phyloP scores from a whole-genome alignment of 2,888 invertebrate species.

The Cantharis rustica region DNA sequence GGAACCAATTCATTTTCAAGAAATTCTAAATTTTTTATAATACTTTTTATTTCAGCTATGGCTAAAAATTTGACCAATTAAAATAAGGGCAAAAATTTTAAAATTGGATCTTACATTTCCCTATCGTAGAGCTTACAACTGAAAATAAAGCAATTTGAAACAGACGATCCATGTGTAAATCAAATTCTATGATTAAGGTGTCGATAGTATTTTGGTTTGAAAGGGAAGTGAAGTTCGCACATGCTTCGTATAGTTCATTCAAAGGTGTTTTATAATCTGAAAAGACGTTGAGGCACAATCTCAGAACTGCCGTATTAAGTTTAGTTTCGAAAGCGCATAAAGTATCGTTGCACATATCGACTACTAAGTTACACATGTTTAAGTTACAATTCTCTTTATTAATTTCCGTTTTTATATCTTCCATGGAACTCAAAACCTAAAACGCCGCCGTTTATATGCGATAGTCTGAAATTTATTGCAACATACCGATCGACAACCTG shows the following conservation, averaged over 20 bases:
- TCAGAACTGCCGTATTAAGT: constrained; percentile 68
- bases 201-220: constrained; percentile 56
- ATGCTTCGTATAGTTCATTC: constrained; percentile 42
- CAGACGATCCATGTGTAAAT: constrained; percentile 69
- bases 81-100: not conserved
- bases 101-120: constrained; percentile 45
- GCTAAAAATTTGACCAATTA: constrained; percentile 54
- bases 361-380: constrained; percentile 62
- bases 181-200: constrained; percentile 64
- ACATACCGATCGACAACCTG: constrained; percentile 61
- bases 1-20: constrained; percentile 71
- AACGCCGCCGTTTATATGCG: constrained; percentile 24
- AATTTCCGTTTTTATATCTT: constrained; percentile 57
- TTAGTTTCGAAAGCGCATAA: constrained; percentile 68
- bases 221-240: constrained; percentile 33
- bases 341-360: constrained; percentile 65
- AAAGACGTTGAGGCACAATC: constrained; percentile 60
- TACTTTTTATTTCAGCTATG: constrained; percentile 65
- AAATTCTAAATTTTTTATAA: constrained; percentile 70
- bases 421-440: constrained; percentile 62
- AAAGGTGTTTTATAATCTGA: constrained; percentile 44
- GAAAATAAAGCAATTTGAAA: constrained; percentile 74
- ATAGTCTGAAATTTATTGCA: not conserved
- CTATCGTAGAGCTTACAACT: constrained; percentile 63
- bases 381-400: constrained; percentile 56